Evolutionary conservation across 2,113 vertebrate species (phyloP).

Genomic region (Glareola pratincola): DNA sequence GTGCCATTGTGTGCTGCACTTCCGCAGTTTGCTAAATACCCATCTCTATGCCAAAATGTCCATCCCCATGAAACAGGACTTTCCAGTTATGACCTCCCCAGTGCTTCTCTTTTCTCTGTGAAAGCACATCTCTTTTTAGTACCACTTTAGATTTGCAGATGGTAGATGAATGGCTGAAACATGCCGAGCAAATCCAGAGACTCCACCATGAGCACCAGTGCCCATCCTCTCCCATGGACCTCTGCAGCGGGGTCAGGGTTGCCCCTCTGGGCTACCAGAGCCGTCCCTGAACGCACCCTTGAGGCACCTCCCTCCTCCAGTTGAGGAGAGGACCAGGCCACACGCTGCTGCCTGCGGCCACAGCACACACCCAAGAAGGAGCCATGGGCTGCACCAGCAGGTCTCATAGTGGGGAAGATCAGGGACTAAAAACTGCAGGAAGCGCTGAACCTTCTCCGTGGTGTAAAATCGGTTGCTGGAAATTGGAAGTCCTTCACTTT

Average conservation of each 20-base stretch:
- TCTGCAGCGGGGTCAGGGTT: accelerated
- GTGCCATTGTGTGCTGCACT: accelerated
- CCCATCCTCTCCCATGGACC: background rate
- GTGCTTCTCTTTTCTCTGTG: background rate
- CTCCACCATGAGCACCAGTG: accelerated
- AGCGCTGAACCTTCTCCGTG: background rate
- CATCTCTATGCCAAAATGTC: background rate
- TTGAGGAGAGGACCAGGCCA: background rate
- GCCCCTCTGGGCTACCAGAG: background rate
- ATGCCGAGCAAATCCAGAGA: background rate
- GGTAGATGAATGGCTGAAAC: background rate
- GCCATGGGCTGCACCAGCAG: background rate
- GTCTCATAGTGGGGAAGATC: background rate
- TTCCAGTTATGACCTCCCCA: background rate
- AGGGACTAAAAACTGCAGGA: background rate
- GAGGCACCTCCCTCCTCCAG: background rate
- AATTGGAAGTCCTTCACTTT: background rate
- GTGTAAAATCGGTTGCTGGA: background rate
- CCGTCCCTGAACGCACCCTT: background rate
- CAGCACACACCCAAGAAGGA: background rate
- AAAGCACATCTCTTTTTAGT: background rate
- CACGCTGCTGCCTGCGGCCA: accelerated
- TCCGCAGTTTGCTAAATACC: background rate
- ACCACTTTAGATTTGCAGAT: background rate
- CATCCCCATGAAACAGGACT: background rate